Conservation (phyloP, 2,113 vertebrate genomes). For the Macheiramphus alcinus region DNA sequence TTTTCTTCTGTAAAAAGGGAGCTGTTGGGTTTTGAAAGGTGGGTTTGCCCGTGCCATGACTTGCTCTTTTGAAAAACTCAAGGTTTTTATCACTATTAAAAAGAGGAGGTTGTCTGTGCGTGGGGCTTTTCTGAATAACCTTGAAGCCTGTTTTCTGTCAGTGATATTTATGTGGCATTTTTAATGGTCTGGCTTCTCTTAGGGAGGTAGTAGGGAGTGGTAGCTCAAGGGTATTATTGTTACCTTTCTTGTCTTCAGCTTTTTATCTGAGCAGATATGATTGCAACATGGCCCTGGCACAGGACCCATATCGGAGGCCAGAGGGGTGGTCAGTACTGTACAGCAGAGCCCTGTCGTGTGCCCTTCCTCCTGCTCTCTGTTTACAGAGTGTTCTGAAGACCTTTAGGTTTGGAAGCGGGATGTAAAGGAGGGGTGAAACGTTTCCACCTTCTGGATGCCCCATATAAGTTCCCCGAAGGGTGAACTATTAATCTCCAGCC, state of each 20-base stretch:
- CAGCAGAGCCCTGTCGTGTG: accelerated
- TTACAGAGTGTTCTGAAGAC: neutral
- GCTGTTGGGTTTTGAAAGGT: neutral
- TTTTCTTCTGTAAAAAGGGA: neutral
- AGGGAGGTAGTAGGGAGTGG: neutral
- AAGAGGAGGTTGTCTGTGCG: neutral
- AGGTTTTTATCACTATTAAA: neutral
- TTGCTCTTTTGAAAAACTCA: neutral
- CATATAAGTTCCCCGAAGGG: neutral
- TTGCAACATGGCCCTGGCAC: neutral
- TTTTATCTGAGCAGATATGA: neutral
- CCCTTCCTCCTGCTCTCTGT: neutral
- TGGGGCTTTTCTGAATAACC: constrained; percentile 30
- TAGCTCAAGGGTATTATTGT: neutral
- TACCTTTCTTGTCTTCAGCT: neutral
- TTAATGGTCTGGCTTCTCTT: neutral
- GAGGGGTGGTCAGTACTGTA: neutral
- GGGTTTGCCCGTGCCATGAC: neutral
- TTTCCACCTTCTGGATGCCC: neutral
- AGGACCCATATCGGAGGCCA: neutral
- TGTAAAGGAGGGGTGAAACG: neutral
- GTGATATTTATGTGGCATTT: constrained; percentile 48
- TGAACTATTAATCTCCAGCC: neutral
- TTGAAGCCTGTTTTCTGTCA: constrained; percentile 12
- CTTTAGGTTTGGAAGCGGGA: neutral